phyloP scores from a whole-genome alignment of 2,888 invertebrate genomes.

The Hirtodrosophila histrioides region DNA sequence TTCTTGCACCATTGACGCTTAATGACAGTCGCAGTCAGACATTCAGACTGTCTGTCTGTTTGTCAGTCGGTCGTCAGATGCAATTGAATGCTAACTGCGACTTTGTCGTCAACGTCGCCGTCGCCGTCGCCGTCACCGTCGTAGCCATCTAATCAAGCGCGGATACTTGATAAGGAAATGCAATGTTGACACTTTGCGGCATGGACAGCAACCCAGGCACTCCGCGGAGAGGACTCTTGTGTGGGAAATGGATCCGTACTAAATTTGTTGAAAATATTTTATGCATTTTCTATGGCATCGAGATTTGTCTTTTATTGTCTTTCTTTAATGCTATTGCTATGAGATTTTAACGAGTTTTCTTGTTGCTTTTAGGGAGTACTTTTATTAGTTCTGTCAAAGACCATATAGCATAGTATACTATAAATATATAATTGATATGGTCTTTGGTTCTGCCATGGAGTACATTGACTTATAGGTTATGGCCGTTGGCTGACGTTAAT shows the following conservation, averaged over 20 bases:
- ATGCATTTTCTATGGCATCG: slow-evolving; percentile 48
- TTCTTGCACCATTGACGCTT: slow-evolving; percentile 71
- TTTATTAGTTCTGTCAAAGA: slow-evolving; percentile 14
- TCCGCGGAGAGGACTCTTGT: not conserved
- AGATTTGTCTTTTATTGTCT: slow-evolving; percentile 55
- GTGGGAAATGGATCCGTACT: slow-evolving; percentile 4
- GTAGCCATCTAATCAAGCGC: slow-evolving; percentile 66
- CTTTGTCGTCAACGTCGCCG: slow-evolving; percentile 28
- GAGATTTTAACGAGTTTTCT: slow-evolving; percentile 37
- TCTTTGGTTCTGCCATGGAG: slow-evolving; percentile 2
- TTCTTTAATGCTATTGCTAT: slow-evolving; percentile 36
- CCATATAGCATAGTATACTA: too few species aligned
- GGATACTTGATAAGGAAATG: slow-evolving; percentile 70
- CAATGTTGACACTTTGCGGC: slow-evolving; percentile 46
- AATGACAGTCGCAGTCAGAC: slow-evolving; percentile 44
- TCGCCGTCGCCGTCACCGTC: slow-evolving; percentile 39
- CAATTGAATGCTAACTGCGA: too few species aligned
- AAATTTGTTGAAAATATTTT: slow-evolving; percentile 47
- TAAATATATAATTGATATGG: too few species aligned
- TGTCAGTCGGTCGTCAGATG: slow-evolving; percentile 7
- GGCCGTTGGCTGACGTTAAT: slow-evolving; percentile 8
- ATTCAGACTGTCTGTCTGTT: slow-evolving; percentile 14
- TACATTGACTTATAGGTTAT: slow-evolving; percentile 39
- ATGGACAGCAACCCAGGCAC: slow-evolving; percentile 1
- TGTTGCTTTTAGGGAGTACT: slow-evolving; percentile 24